Percentiles rank a stretch among this genome's conserved stretches.
Evolutionary conservation across 2,888 invertebrate species (phyloP).

Genomic region (Dermolepida albohirtum): DNA sequence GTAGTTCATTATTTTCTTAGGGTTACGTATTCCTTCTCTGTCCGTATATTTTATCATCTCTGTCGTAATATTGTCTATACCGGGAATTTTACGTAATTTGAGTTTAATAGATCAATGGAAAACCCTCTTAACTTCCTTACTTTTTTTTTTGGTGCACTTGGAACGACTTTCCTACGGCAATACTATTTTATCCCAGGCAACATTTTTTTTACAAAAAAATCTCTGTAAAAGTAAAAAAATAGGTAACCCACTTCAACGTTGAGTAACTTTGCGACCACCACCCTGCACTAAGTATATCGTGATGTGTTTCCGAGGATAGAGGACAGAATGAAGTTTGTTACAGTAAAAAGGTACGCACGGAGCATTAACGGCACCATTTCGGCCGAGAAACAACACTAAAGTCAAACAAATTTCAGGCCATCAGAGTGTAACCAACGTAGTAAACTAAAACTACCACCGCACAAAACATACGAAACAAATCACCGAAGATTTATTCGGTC

Average conservation of each 20-base stretch:
- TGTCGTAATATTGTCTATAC: no score
- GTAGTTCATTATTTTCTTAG: no score
- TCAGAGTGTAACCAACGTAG: slow-evolving; percentile 37
- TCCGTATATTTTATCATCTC: no score
- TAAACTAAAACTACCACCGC: slow-evolving; percentile 41
- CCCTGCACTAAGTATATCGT: not conserved
- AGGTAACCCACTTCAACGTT: no score
- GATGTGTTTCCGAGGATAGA: slow-evolving; percentile 3
- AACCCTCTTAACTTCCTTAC: no score
- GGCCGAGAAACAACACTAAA: slow-evolving; percentile 37
- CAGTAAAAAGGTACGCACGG: slow-evolving; percentile 21
- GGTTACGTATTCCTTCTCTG: no score
- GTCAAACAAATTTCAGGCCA: slow-evolving; percentile 42
- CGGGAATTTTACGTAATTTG: no score
- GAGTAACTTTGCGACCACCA: not conserved
- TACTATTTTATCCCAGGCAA: not conserved
- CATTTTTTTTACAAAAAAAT: no score
- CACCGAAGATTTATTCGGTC: slow-evolving; percentile 41
- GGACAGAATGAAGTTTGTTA: slow-evolving; percentile 3
- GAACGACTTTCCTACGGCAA: no score
- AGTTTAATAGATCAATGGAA: no score
- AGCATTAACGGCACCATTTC: slow-evolving; percentile 29
- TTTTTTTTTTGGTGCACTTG: no score
- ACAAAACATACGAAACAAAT: slow-evolving; percentile 43
- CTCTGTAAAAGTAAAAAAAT: no score